phyloP scores from a whole-genome alignment of 2,113 vertebrate genomes.

The Chaetura pelagica region DNA sequence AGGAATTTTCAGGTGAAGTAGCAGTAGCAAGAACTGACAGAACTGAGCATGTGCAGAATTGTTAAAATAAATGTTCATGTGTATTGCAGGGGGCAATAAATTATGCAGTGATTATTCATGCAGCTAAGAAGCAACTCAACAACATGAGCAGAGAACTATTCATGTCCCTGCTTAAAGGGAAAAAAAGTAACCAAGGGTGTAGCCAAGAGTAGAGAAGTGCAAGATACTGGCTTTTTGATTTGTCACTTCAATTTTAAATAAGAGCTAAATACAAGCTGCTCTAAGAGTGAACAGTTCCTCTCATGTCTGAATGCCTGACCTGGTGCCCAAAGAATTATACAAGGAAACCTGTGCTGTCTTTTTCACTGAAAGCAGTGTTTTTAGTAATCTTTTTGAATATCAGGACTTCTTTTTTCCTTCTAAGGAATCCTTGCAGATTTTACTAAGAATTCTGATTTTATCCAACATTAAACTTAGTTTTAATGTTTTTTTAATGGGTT shows the following conservation, averaged over 20 bases:
- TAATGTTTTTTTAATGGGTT: not conserved
- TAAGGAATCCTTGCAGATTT: not conserved
- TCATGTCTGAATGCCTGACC: not conserved
- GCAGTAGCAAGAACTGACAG: not conserved
- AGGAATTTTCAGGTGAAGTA: not conserved
- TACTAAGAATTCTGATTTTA: not conserved
- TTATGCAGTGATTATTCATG: not conserved
- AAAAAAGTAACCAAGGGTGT: not conserved
- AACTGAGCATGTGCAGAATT: not conserved
- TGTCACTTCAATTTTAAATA: not conserved
- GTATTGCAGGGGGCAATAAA: not conserved
- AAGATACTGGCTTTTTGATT: not conserved
- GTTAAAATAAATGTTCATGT: constrained; percentile 13
- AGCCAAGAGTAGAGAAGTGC: not conserved
- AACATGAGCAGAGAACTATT: not conserved
- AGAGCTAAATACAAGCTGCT: not conserved
- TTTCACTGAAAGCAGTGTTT: not conserved
- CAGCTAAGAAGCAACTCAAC: not conserved
- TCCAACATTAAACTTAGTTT: not conserved
- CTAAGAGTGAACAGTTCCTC: not conserved
- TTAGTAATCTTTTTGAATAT: not conserved
- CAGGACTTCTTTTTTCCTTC: not conserved
- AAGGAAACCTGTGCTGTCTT: not conserved
- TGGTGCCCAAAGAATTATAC: not conserved
- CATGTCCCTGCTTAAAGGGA: not conserved